Base-by-base conservation (phyloP, 2,113 vertebrate species). In the Sebastes schlegelii region DNA sequence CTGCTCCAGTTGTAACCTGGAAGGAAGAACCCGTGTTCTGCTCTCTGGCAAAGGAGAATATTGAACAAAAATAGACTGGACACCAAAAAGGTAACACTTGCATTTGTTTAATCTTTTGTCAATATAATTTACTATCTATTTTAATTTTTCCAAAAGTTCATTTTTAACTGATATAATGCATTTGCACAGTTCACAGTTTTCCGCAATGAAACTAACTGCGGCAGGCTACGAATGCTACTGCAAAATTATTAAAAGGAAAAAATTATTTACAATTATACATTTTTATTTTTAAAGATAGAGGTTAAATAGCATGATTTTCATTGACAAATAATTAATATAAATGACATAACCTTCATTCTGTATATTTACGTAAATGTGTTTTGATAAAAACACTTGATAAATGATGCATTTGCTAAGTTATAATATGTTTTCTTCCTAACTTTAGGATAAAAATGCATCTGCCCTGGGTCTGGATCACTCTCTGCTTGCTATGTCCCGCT, bases 381-480 rank as follows among this genome's bases (percentile, higher is more conserved):
- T 79, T 51, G 1, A 51, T 54, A 4, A 48, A 57, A 21, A 23
- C 5, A 0, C 17, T 51, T 9, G 6, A 45, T 10, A 52, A 68
- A 69, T 13, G 0, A 5, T 52, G 34, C 21, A 16, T 76, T 45
- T 69, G 0, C 12, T 14, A 40, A 74, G 1, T 34, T 42, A 19
- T 13, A 11, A 46, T 71, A 40, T 73, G 12, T 34, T 77, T 77
- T 76, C 43, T 64, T 45, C 17, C 19, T 12, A 14, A 34, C 4
- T 82, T 57, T 21, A 92, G 85, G 68, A 42, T 61, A 2, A 87
- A 80, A 60, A 93, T 90, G 86, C 10, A 49, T 14, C 46, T 62
- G 70, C 10, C 23, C 14, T 79, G 79, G 72, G 8, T 80, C 19
- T 69, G 72, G 61, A 69, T 90, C 21, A 8, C 40, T 21, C 19